Conservation (phyloP, 2,113 vertebrate genomes). For the Talpa occidentalis region DNA sequence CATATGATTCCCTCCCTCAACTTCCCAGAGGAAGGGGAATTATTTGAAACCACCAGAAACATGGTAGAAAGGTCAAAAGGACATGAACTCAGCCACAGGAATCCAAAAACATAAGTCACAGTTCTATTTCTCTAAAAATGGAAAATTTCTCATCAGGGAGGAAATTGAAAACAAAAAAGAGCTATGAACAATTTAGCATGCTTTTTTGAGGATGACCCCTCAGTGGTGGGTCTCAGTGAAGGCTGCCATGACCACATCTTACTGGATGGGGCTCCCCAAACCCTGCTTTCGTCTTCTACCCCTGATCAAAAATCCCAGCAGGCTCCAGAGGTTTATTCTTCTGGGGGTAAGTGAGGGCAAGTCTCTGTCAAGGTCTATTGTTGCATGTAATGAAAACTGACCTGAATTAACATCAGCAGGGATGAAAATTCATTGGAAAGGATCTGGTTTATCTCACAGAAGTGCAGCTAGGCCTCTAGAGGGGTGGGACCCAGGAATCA, state of each 20-base stretch:
- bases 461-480: conserved; percentile 17
- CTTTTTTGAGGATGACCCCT: not conserved
- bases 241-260: not conserved
- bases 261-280: not conserved
- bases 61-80: not conserved
- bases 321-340: not conserved
- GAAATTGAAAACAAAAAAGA: not conserved
- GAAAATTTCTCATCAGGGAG: conserved; percentile 8
- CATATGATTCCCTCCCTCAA: not conserved
- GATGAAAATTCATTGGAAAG: not conserved
- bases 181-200: not conserved
- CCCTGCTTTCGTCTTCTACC: not conserved
- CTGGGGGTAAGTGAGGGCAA: not conserved
- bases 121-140: conserved; percentile 11
- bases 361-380: not conserved
- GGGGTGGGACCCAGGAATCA: not conserved
- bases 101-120: not conserved
- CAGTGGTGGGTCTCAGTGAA: not conserved
- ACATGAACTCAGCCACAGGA: conserved; percentile 7
- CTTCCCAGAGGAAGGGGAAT: not conserved
- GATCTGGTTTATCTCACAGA: conserved; percentile 41
- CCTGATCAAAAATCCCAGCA: not conserved
- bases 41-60: not conserved
- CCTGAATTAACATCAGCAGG: conserved; percentile 9
- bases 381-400: conserved; percentile 18